Conservation (phyloP, 2,888 invertebrate genomes). For the Portevinia maculata region DNA sequence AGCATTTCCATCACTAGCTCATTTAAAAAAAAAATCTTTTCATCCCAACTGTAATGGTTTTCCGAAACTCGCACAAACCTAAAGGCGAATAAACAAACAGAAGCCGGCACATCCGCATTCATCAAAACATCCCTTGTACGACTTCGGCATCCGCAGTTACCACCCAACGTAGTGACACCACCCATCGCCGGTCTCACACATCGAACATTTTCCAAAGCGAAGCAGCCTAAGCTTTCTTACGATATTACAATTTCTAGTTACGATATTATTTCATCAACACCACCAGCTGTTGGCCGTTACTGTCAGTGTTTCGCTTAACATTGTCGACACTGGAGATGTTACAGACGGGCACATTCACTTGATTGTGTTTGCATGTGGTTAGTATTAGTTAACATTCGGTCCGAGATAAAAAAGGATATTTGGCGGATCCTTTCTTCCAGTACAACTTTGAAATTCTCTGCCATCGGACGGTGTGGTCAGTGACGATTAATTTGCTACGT, state of each 20-base stretch:
- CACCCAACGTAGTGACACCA: background rate
- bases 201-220: conserved; percentile 57
- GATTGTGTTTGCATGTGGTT: background rate
- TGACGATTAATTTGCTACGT: background rate
- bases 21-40: background rate
- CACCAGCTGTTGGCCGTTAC: conserved; percentile 43
- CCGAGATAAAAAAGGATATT: conserved; percentile 30
- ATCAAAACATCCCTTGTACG: conserved; percentile 31
- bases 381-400: background rate
- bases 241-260: conserved; percentile 45
- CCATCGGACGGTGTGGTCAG: conserved; percentile 38
- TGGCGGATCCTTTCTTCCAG: conserved; percentile 29
- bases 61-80: conserved; percentile 22
- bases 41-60: conserved; percentile 13
- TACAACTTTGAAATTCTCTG: conserved; percentile 38
- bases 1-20: no score
- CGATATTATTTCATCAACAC: conserved; percentile 37
- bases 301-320: conserved; percentile 58
- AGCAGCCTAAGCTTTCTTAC: conserved; percentile 48
- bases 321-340: conserved; percentile 24
- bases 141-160: conserved; percentile 21
- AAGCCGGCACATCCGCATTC: conserved; percentile 53
- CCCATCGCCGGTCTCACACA: conserved; percentile 12
- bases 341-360: background rate
- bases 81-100: conserved; percentile 33